phyloP scores from a whole-genome alignment of 1,140 invertebrate species.

The Cardiocondyla obscurior region DNA sequence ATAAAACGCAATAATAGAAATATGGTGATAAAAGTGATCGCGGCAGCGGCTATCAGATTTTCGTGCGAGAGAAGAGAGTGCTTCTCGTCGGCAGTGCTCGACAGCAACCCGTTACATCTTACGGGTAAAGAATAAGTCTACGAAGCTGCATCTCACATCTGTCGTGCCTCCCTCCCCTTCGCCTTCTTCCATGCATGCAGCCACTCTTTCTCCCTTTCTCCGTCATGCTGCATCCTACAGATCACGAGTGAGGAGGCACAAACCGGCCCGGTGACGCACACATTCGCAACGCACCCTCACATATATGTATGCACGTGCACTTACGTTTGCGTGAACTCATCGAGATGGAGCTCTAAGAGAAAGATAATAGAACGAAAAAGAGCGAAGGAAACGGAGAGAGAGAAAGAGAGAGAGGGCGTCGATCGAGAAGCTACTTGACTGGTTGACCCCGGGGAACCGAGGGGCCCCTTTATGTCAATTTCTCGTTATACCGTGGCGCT shows the following conservation, averaged over 20 bases:
- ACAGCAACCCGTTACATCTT: slow-evolving; percentile 72
- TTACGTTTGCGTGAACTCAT: slow-evolving; percentile 56
- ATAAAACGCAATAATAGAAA: not conserved
- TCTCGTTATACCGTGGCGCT: slow-evolving; percentile 73
- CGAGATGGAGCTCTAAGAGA: slow-evolving; percentile 47
- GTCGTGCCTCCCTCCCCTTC: slow-evolving; percentile 54
- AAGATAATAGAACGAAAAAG: slow-evolving; percentile 57
- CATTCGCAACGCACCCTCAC: slow-evolving; percentile 24
- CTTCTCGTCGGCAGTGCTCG: slow-evolving; percentile 15
- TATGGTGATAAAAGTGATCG: not conserved
- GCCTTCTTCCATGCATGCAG: slow-evolving; percentile 29
- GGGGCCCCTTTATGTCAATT: slow-evolving; percentile 76
- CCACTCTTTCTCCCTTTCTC: slow-evolving; percentile 58
- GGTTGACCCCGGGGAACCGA: slow-evolving; percentile 72
- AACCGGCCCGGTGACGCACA: slow-evolving; percentile 67
- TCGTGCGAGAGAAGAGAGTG: slow-evolving; percentile 8
- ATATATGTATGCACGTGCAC: not conserved
- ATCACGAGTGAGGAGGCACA: slow-evolving; percentile 72
- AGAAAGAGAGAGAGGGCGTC: slow-evolving; percentile 36
- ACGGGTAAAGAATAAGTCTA: slow-evolving; percentile 62
- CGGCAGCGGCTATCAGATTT: not conserved
- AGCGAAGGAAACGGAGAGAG: slow-evolving; percentile 65
- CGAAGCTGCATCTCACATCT: slow-evolving; percentile 75
- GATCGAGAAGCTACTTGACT: slow-evolving; percentile 69
- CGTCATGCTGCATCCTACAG: slow-evolving; percentile 49